Base-by-base conservation (phyloP, 2,797 vertebrate genomes). In the Crypturellus tataupa region DNA sequence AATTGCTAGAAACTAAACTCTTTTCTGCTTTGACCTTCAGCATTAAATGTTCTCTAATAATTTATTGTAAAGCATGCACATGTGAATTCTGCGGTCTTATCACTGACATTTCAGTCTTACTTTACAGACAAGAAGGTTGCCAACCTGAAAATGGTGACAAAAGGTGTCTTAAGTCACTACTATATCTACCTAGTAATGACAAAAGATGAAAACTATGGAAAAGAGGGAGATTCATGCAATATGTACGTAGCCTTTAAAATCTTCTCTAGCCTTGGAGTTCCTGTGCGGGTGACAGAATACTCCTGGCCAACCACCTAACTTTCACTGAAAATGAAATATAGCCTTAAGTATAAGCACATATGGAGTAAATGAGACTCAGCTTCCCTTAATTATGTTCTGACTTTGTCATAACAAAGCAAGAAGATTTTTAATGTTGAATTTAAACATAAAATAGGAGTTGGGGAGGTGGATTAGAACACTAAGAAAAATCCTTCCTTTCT, bases 401-500 rank as follows among this genome's bases (percentile, higher is more conserved):
- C 33, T 80, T 73, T 77, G 46, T 42, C 62, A 70, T 64, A 92
- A 82, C 73, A 95, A 71, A 63, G 33, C 51, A 89, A 93, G 47
- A 44, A 47, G 80, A 83, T 11, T 60, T 65, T 95, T 90, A 65
- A 31, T 93, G 16, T 49, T 76, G 47, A 87, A 37, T 78, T 85
- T 76, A 24, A 75, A 94, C 71, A 71, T 69, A 76, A n/a, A 58
- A 53, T 53, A 79, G 51, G 12, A 18, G n/a, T 90, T 72, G 10
- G 17, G 35, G 5, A 76, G 16, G 33, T 70, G 40, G 19, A 37
- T 93, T 62, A n/a, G 37, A 67, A 71, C 29, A 64, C 88, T 95
- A 84, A 81, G 81, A 93, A 33, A 93, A 81, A 85, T 39, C 39
- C 87, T n/a, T 69, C 92, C 46, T 92, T 85, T 87, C 89, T 94